Conservation (phyloP, 2,888 invertebrate genomes). For the Aporophyla nigra region DNA sequence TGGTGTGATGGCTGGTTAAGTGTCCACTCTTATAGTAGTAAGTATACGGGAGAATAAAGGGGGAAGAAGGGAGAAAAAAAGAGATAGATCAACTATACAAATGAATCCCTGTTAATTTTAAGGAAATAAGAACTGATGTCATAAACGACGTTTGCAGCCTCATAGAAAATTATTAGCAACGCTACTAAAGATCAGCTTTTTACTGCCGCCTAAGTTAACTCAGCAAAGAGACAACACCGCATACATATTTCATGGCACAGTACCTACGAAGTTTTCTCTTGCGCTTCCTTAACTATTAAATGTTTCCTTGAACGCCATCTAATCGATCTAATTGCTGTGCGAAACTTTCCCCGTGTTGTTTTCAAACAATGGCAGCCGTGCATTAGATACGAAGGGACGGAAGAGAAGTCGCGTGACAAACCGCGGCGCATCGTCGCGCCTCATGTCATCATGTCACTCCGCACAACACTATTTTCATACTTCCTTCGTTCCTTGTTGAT, state of each 20-base stretch:
- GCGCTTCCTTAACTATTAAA: conserved; percentile 52
- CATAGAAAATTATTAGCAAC: conserved; percentile 7
- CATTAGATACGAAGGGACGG: conserved; percentile 69
- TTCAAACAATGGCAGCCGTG: conserved; percentile 75
- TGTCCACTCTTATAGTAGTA: no score
- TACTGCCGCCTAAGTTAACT: background rate
- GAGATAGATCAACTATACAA: background rate
- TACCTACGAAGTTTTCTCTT: conserved; percentile 49
- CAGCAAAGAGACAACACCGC: conserved; percentile 12
- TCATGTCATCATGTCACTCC: conserved; percentile 54
- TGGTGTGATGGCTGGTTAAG: no score
- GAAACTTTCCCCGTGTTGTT: conserved; percentile 76
- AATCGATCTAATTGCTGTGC: conserved; percentile 73
- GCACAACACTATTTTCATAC: conserved; percentile 59
- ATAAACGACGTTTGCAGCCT: conserved; percentile 15
- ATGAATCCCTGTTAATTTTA: background rate
- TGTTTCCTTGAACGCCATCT: conserved; percentile 70
- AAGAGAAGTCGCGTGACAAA: conserved; percentile 63
- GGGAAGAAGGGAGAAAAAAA: background rate
- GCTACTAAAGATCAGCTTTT: background rate
- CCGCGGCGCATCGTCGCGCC: conserved; percentile 35
- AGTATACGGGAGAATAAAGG: background rate
- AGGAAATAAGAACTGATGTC: background rate
- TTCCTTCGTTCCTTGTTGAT: conserved; percentile 51
- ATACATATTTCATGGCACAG: conserved; percentile 53